Percentiles rank a stretch among this genome's conserved stretches.
Conservation (phyloP, 2,888 invertebrate species). For the Seira musarum region DNA sequence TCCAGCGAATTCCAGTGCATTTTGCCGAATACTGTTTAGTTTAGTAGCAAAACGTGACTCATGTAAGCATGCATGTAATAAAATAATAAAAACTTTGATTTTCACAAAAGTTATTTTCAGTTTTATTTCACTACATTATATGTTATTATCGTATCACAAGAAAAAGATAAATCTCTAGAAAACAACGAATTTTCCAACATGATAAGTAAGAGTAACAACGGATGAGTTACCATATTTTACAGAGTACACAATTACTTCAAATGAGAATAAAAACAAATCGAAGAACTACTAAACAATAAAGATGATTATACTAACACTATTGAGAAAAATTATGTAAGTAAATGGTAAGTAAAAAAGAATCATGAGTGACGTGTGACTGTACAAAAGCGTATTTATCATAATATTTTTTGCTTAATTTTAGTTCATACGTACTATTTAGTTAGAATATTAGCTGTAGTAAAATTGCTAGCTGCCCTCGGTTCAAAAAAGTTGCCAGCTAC, state of each 20-base stretch:
- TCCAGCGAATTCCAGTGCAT: too few species aligned
- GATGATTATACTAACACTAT: neutral
- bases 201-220: neutral
- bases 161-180: slow-evolving; percentile 9
- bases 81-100: too few species aligned
- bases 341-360: slow-evolving; percentile 18
- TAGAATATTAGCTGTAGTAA: neutral
- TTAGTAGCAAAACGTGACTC: too few species aligned
- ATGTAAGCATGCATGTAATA: too few species aligned
- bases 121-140: neutral
- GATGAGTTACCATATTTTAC: neutral
- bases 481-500: too few species aligned
- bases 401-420: neutral
- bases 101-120: too few species aligned
- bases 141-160: slow-evolving; percentile 20
- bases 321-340: slow-evolving; percentile 14
- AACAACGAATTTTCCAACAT: neutral
- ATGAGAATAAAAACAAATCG: neutral
- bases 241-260: neutral
- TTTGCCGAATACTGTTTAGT: too few species aligned
- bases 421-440: neutral
- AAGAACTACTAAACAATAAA: too few species aligned
- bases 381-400: slow-evolving; percentile 17
- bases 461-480: too few species aligned
- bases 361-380: slow-evolving; percentile 12